Conservation (phyloP, 2,888 invertebrate genomes). For the Germaria angustata region DNA sequence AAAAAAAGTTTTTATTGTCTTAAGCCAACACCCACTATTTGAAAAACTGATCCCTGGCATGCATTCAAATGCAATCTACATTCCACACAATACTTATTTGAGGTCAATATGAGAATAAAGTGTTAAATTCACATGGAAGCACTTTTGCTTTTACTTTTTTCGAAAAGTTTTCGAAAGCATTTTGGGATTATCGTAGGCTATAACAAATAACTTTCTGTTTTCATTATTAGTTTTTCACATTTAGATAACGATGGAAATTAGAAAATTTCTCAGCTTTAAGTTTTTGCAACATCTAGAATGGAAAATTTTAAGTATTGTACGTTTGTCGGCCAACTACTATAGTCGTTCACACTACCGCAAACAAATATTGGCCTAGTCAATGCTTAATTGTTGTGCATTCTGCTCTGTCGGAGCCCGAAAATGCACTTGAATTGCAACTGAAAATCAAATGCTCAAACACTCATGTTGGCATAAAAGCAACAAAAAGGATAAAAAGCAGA, state of each 20-base stretch:
- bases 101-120: slow-evolving; percentile 48
- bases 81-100: slow-evolving; percentile 29
- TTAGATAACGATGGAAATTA: slow-evolving; percentile 6
- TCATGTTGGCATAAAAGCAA: background rate
- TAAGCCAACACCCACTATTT: background rate
- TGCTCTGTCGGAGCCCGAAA: background rate
- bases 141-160: slow-evolving; percentile 37
- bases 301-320: background rate
- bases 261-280: background rate
- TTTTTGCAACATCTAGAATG: background rate
- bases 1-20: background rate
- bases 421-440: background rate
- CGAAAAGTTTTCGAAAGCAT: slow-evolving; percentile 13
- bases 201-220: slow-evolving; percentile 9
- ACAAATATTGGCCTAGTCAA: background rate
- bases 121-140: slow-evolving; percentile 14
- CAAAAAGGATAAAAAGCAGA: background rate
- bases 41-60: background rate
- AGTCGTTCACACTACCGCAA: too few relatives aligned
- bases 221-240: background rate
- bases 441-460: background rate
- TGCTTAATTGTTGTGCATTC: background rate
- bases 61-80: slow-evolving; percentile 8
- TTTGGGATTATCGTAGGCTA: slow-evolving; percentile 32
- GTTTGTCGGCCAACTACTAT: background rate